A percentile compares a stretch with the other conserved stretches of the same genome.
phyloP scores from a whole-genome alignment of 2,113 vertebrate species.

The Myxocyprinus asiaticus region DNA sequence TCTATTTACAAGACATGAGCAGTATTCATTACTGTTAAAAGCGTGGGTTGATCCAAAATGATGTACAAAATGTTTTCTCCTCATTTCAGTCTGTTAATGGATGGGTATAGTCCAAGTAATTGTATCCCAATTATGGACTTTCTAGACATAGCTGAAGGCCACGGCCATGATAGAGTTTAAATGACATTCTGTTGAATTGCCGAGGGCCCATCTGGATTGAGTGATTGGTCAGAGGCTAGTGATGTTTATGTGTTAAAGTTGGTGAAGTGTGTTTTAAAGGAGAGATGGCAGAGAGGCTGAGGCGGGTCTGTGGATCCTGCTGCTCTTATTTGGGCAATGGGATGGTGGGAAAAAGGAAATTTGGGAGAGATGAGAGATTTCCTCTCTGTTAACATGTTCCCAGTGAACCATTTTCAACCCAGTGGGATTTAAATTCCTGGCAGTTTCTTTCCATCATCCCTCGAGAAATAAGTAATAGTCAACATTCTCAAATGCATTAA shows the following conservation, averaged over 20 bases:
- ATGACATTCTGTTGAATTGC: conserved; percentile 12
- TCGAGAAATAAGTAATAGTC: not conserved
- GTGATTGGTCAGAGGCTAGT: conserved; percentile 47
- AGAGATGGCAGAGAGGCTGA: conserved; percentile 32
- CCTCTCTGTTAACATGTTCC: conserved; percentile 40
- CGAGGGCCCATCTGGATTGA: conserved; percentile 47
- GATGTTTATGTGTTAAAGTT: conserved; percentile 48
- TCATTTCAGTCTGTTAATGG: conserved; percentile 13
- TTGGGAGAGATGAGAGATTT: conserved; percentile 50
- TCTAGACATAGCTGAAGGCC: not conserved
- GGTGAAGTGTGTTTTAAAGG: conserved; percentile 45
- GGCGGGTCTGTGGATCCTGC: conserved; percentile 44
- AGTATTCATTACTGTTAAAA: not conserved
- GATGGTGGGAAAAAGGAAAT: conserved; percentile 51
- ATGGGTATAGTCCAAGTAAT: not conserved
- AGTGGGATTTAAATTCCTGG: conserved; percentile 10
- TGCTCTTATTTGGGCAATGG: conserved; percentile 47
- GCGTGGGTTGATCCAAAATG: not conserved
- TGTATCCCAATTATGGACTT: not conserved
- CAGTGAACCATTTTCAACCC: conserved; percentile 40
- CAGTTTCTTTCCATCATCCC: not conserved
- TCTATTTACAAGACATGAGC: too few relatives aligned
- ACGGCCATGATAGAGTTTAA: not conserved
- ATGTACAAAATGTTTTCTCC: not conserved
- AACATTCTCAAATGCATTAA: too few relatives aligned